A percentile compares a stretch with the other conserved stretches of the same genome.
Conservation (phyloP, 1,140 invertebrate species). For the Drosophila arizonae region DNA sequence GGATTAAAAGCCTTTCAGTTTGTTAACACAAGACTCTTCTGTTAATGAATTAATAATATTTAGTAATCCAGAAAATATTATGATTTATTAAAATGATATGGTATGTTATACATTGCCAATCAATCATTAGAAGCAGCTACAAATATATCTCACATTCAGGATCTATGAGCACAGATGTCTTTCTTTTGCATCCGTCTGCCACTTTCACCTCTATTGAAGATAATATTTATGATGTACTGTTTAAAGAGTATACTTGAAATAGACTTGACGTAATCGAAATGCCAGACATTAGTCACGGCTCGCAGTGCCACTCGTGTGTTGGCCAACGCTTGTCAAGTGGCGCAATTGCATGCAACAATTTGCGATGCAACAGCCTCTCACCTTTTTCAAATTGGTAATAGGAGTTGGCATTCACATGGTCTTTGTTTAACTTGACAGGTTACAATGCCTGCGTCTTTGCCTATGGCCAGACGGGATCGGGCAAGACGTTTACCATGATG, state of each 20-base stretch:
- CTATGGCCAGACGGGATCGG: constrained; percentile 91
- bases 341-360: constrained; percentile 28
- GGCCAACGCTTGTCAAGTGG: constrained; percentile 17
- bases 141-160: too few species aligned
- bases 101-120: too few species aligned
- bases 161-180: too few species aligned
- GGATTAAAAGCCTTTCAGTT: too few species aligned
- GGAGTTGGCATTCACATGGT: constrained; percentile 11
- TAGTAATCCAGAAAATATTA: too few species aligned
- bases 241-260: not conserved
- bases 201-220: too few species aligned
- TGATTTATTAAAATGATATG: too few species aligned
- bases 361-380: constrained; percentile 13
- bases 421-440: constrained; percentile 83
- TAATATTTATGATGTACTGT: not conserved
- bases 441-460: constrained; percentile 99
- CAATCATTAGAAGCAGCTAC: too few species aligned
- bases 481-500: constrained; percentile 99
- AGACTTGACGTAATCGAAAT: not conserved
- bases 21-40: too few species aligned
- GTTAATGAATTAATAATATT: too few species aligned
- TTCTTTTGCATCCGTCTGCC: too few species aligned
- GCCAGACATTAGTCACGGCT: constrained; percentile 13
- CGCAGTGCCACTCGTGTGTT: constrained; percentile 10
- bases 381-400: constrained; percentile 18